Conservation (phyloP, 2,113 vertebrate species). For the Pomatostomus ruficeps region DNA sequence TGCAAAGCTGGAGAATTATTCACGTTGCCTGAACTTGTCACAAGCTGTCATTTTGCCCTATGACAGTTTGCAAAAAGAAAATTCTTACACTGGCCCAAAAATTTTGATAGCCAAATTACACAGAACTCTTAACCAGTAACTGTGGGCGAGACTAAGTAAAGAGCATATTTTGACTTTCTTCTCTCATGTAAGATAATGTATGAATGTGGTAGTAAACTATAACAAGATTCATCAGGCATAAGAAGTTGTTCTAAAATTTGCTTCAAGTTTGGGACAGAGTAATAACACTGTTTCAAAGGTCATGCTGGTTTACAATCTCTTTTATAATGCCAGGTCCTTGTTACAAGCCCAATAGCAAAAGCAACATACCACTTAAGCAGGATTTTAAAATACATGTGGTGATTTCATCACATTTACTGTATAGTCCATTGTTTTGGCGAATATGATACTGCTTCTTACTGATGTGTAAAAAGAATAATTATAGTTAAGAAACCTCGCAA, state of each 20-base stretch:
- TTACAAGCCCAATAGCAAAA: not conserved
- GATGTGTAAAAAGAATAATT: not conserved
- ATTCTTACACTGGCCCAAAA: not conserved
- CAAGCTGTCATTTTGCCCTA: not conserved
- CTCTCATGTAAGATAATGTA: not conserved
- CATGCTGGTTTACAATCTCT: not conserved
- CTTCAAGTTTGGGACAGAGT: not conserved
- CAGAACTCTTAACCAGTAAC: not conserved
- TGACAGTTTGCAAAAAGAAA: not conserved
- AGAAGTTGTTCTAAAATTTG: not conserved
- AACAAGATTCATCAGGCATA: not conserved
- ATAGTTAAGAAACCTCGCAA: not conserved
- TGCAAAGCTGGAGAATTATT: not conserved
- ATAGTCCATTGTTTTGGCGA: not conserved
- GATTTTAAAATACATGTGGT: not conserved
- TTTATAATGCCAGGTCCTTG: not conserved
- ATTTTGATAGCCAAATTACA: not conserved
- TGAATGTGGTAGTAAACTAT: not conserved
- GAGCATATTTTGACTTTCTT: not conserved
- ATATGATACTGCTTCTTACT: constrained; percentile 6
- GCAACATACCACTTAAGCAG: not conserved
- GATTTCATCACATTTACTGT: not conserved
- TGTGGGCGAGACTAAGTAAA: not conserved
- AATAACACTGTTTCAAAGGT: not conserved
- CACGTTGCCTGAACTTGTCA: not conserved